phyloP scores from a whole-genome alignment of 2,113 vertebrate genomes.

The Tachysurus fulvidraco region DNA sequence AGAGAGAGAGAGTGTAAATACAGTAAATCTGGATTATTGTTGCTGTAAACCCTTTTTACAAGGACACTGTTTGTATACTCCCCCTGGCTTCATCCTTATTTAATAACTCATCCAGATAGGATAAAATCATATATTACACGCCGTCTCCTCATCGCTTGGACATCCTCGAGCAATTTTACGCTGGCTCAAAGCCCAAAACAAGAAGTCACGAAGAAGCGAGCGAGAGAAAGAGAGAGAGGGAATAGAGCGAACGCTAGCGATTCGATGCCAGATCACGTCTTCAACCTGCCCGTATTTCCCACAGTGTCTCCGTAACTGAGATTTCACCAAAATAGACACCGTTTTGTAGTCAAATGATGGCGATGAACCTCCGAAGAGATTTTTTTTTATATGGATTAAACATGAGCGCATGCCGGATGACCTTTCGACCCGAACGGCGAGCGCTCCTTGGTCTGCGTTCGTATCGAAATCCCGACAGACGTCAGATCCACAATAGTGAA shows the following conservation, averaged over 20 bases:
- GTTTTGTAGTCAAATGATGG: background rate
- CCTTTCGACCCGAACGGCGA: background rate
- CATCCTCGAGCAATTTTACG: conserved; percentile 19
- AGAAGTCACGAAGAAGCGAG: conserved; percentile 7
- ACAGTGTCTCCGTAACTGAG: background rate
- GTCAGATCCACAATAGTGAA: background rate
- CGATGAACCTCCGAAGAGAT: background rate
- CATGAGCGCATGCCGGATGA: background rate
- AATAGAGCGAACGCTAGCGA: background rate
- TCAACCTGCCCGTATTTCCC: background rate
- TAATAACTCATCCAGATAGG: conserved; percentile 31
- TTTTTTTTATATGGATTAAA: conserved; percentile 5
- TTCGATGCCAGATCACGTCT: conserved; percentile 16
- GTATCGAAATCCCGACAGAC: background rate
- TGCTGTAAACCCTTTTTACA: conserved; percentile 25
- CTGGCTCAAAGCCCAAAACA: conserved; percentile 21
- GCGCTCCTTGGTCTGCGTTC: background rate
- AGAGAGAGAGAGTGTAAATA: background rate
- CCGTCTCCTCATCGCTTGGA: conserved; percentile 4
- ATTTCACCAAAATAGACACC: background rate
- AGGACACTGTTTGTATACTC: conserved; percentile 29
- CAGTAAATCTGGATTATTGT: conserved; percentile 30
- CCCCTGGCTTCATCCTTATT: conserved; percentile 18
- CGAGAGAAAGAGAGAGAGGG: background rate
- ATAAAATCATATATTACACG: conserved; percentile 24